Evolutionary conservation across 2,113 vertebrate genomes (phyloP).

Genomic region (Pandion haliaetus): DNA sequence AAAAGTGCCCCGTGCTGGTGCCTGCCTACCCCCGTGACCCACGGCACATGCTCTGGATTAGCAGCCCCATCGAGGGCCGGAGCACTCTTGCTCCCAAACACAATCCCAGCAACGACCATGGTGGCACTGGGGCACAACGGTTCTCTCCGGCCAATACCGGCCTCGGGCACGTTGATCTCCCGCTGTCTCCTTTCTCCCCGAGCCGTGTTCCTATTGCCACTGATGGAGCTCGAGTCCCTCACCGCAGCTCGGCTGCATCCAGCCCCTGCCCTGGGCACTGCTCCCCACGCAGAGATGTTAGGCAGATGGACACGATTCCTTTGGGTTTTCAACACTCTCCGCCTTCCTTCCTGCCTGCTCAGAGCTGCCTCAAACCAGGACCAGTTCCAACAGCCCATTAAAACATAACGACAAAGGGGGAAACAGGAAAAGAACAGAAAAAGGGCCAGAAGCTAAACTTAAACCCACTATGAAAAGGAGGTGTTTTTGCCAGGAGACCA

Average conservation of each 20-base stretch:
- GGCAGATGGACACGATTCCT: not conserved
- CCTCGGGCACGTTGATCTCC: not conserved
- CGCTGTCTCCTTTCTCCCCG: not conserved
- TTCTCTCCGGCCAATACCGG: not conserved
- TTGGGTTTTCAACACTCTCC: not conserved
- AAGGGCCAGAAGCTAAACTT: constrained; percentile 10
- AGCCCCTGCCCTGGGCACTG: not conserved
- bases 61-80: not conserved
- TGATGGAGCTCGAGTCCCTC: not conserved
- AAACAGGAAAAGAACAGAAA: not conserved
- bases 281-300: not conserved
- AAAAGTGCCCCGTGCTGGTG: not conserved
- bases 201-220: accelerated
- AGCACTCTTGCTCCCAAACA: not conserved
- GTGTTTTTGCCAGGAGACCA: constrained; percentile 5
- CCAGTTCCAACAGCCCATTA: not conserved
- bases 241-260: accelerated
- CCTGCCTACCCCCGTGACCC: not conserved
- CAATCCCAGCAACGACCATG: not conserved
- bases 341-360: constrained; percentile 13
- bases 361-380: not conserved
- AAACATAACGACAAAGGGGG: not conserved
- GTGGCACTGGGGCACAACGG: not conserved
- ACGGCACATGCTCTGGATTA: accelerated
- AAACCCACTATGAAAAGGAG: not conserved